phyloP scores from a whole-genome alignment of 2,888 invertebrate genomes.

The Tridacna gigas region DNA sequence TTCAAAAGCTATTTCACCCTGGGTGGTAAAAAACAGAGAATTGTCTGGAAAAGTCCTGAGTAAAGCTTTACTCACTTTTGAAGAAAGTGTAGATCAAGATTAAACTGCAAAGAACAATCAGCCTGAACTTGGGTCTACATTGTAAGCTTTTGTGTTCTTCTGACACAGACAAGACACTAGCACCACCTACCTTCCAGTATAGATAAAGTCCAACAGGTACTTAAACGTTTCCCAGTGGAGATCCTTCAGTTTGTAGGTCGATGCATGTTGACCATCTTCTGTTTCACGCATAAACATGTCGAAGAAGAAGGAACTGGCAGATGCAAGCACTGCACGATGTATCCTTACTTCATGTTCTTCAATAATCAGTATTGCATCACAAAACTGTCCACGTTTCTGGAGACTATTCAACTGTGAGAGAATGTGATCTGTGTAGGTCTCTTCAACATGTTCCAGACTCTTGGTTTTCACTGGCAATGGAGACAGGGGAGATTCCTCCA shows the following conservation, averaged over 20 bases:
- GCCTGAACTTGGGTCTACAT: no score
- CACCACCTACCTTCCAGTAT: slow-evolving; percentile 89
- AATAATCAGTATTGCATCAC: slow-evolving; percentile 93
- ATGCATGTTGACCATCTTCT: slow-evolving; percentile 83
- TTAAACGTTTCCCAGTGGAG: slow-evolving; percentile 90
- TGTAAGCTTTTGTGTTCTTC: no score
- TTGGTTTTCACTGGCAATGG: neutral
- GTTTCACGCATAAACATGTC: slow-evolving; percentile 88
- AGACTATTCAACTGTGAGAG: slow-evolving; percentile 89
- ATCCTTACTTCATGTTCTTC: slow-evolving; percentile 90
- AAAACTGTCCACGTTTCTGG: slow-evolving; percentile 93
- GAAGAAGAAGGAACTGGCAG: slow-evolving; percentile 91
- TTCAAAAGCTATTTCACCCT: no score
- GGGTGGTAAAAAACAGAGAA: no score
- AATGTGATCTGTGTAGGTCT: slow-evolving; percentile 35
- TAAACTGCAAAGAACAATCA: no score
- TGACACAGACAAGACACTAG: no score
- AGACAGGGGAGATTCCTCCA: neutral
- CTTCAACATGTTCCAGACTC: slow-evolving; percentile 42
- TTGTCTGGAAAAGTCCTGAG: no score
- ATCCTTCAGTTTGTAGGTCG: slow-evolving; percentile 88
- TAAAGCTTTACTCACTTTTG: no score
- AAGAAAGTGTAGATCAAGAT: no score
- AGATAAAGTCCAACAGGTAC: slow-evolving; percentile 92
- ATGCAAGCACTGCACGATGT: slow-evolving; percentile 92